Percentiles rank a stretch among this genome's conserved stretches.
Evolutionary conservation across 2,888 invertebrate genomes (phyloP).

Genomic region (Crematogaster levior): DNA sequence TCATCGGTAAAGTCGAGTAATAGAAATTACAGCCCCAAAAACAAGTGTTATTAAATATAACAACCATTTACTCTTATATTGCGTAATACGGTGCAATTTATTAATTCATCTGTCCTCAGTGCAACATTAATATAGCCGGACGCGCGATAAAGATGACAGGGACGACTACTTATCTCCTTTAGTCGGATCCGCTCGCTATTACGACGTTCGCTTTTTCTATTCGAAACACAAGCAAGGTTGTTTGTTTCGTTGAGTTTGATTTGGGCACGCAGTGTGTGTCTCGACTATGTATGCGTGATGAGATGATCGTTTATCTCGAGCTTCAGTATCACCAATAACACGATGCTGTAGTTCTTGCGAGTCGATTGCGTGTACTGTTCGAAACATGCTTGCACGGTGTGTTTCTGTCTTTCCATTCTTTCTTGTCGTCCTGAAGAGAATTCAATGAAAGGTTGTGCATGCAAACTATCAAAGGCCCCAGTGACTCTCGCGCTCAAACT

Average conservation of each 20-base stretch:
- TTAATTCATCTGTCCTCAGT: slow-evolving; percentile 34
- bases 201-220: slow-evolving; percentile 46
- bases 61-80: neutral
- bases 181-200: neutral
- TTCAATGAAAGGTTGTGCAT: slow-evolving; percentile 84
- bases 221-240: slow-evolving; percentile 29
- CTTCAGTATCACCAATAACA: slow-evolving; percentile 14
- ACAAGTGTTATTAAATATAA: neutral
- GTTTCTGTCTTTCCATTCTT: slow-evolving; percentile 16
- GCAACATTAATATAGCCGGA: slow-evolving; percentile 36
- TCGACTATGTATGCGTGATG: slow-evolving; percentile 46
- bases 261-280: slow-evolving; percentile 51
- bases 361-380: slow-evolving; percentile 37
- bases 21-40: neutral
- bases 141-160: slow-evolving; percentile 25
- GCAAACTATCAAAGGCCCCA: slow-evolving; percentile 82
- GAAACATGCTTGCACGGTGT: slow-evolving; percentile 36
- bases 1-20: neutral
- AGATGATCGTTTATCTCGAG: slow-evolving; percentile 41
- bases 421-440: slow-evolving; percentile 17
- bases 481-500: slow-evolving; percentile 23
- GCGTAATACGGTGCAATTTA: slow-evolving; percentile 37
- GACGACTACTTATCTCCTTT: slow-evolving; percentile 55
- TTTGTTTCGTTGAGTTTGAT: slow-evolving; percentile 53
- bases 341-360: slow-evolving; percentile 15